Percentiles rank a stretch among this genome's conserved stretches.
These are phyloP conservation scores for Beroe ovata DNA, from an alignment of 37 sponge, comb jelly and placozoan species.

Conservation along the genomic window DNA sequence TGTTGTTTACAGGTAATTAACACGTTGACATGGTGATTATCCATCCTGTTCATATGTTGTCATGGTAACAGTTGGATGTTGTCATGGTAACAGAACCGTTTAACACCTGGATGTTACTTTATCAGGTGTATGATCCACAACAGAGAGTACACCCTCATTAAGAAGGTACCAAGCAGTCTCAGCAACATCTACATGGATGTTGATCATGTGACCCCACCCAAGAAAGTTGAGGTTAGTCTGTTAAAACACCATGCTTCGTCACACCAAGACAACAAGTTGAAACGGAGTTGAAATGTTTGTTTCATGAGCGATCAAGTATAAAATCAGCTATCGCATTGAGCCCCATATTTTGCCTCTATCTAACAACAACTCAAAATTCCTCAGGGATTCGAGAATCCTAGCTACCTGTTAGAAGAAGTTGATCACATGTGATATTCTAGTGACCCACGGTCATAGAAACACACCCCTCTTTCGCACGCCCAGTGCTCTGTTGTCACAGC, in stretches of 20 bases:
- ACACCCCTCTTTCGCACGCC: too few relatives aligned
- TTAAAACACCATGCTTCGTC: too few relatives aligned
- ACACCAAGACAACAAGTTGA: too few relatives aligned
- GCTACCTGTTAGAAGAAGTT: constrained; percentile 54
- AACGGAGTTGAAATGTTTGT: too few relatives aligned
- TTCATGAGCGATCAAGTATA: too few relatives aligned
- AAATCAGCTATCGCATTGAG: too few relatives aligned
- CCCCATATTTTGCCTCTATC: background rate
- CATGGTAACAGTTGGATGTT: background rate
- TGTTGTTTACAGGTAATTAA: constrained; percentile 45
- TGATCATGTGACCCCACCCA: background rate
- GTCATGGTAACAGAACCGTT: background rate
- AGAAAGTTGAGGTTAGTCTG: constrained; percentile 38
- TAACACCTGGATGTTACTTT: too few relatives aligned
- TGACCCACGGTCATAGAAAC: constrained; percentile 53
- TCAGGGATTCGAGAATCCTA: constrained; percentile 64
- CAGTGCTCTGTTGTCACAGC: too few relatives aligned
- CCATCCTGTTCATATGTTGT: too few relatives aligned
- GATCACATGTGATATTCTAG: constrained; percentile 35
- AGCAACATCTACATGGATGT: constrained; percentile 52
- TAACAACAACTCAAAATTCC: background rate
- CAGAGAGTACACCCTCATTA: constrained; percentile 50
- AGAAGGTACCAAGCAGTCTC: constrained; percentile 23
- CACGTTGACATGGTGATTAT: too few relatives aligned
- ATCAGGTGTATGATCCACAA: background rate